These are phyloP conservation scores for Caerostris extrusa DNA, from an alignment of 1,140 invertebrate genomes.

Conservation along the genomic window DNA sequence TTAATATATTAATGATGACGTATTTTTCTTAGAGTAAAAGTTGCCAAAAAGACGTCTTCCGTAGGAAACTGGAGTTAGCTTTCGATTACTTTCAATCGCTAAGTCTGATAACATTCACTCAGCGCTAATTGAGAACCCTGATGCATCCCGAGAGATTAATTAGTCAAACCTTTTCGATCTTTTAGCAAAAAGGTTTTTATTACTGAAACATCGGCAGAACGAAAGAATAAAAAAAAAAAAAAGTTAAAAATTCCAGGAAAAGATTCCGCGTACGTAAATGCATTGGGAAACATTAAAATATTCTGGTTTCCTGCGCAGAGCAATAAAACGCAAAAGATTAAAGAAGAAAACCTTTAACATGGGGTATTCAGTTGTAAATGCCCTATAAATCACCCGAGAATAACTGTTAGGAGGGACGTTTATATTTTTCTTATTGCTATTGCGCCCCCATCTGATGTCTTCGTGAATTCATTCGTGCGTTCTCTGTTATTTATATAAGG, in stretches of 20 bases:
- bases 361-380: neutral
- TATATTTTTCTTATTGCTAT: neutral
- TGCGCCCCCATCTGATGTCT: neutral
- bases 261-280: neutral
- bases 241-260: neutral
- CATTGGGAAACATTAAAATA: conserved; percentile 22
- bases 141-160: conserved; percentile 41
- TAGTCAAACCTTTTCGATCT: conserved; percentile 49
- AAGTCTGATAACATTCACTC: conserved; percentile 46
- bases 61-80: neutral
- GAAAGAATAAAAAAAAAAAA: neutral
- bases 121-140: conserved; percentile 43
- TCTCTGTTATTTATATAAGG: neutral
- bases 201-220: neutral
- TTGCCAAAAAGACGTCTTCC: neutral
- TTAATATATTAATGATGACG: neutral
- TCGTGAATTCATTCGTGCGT: neutral
- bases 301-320: neutral
- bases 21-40: neutral
- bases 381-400: conserved; percentile 6
- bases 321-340: neutral
- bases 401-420: neutral
- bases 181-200: conserved; percentile 43
- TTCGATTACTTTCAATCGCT: no score
- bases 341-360: conserved; percentile 12